Evolutionary conservation across 2,113 vertebrate species (phyloP), one percentile per base, ranked within the genome.

Genomic region (Solea solea): DNA sequence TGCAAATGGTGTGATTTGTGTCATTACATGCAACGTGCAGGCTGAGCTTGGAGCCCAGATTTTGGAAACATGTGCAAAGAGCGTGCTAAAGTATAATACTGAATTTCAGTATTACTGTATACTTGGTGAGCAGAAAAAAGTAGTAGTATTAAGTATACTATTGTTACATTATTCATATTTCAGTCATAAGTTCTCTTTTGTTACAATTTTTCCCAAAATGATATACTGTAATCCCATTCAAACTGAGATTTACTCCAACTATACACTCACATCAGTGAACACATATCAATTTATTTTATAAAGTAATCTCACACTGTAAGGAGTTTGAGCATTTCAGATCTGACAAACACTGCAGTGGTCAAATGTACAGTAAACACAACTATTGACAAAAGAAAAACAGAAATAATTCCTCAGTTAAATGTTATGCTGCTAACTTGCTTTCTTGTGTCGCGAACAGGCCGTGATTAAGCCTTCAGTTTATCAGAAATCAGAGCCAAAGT

Each of bases 401-500:
- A 34, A 34, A 34, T 3, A 9, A 28, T 8, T 56, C 15, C 14
- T 48, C 41, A 40, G 39, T 12, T 9, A 49, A 68, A 68, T 53
- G 51, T 44, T 21, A 3, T 64, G n/a, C 8, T 45, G 3, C 45
- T 46, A 5, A 25, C 16, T 2, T 8, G 7, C 7, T 27, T 6
- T 0, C 0, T 11, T 2, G 16, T 0, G 25, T 7, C 42, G 16
- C 11, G 8, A 6, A 78, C 28, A 8, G 42, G 40, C 12, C 15
- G 5, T 3, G 1, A 12, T 68, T 78, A 94, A 46, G 61, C 59
- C 74, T 83, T 81, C 51, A 94, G 88, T 73, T 93, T 90, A 41
- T 93, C 88, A 75, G 91, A 92, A 53, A 94, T 92, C 1, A 72
- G 16, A 54, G 83, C 76, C 81, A 94, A 34, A 1, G 81, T 89